phyloP scores from a whole-genome alignment of 2,888 invertebrate species.

The Eumerus sabulonum region DNA sequence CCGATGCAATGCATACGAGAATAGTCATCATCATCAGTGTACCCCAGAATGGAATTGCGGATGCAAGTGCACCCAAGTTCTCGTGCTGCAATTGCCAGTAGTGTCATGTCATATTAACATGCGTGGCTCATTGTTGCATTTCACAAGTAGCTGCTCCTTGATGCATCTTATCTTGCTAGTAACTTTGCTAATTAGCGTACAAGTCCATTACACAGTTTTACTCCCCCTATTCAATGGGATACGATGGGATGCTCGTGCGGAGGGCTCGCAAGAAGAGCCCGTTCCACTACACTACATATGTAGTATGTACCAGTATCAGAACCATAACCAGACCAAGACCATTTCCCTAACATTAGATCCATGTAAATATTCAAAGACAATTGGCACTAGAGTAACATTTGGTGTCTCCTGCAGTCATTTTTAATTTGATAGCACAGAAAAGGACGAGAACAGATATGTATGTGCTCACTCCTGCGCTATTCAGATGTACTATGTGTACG shows the following conservation, averaged over 20 bases:
- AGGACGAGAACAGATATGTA: conserved; percentile 20
- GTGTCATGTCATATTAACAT: conserved; percentile 65
- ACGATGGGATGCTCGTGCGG: conserved; percentile 24
- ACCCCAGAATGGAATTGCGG: no score
- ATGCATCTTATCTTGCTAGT: conserved; percentile 51
- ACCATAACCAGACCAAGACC: conserved; percentile 7
- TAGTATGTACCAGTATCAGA: no score
- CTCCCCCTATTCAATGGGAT: conserved; percentile 56
- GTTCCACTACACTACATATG: no score
- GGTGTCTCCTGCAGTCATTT: conserved; percentile 69
- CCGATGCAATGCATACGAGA: no score
- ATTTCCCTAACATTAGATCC: conserved; percentile 55
- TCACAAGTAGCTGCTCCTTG: conserved; percentile 58
- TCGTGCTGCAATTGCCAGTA: conserved; percentile 47
- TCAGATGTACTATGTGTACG: no score
- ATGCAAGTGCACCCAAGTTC: no score
- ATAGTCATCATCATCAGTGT: no score
- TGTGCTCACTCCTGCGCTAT: conserved; percentile 1
- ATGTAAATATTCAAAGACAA: conserved; percentile 67
- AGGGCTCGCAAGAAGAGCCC: conserved; percentile 55
- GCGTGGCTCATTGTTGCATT: conserved; percentile 68
- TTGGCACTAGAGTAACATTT: conserved; percentile 69
- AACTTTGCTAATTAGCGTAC: conserved; percentile 68
- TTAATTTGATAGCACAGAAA: conserved; percentile 67
- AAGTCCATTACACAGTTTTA: conserved; percentile 68